Conservation (phyloP, 2,113 vertebrate species). For the Silurus asotus region DNA sequence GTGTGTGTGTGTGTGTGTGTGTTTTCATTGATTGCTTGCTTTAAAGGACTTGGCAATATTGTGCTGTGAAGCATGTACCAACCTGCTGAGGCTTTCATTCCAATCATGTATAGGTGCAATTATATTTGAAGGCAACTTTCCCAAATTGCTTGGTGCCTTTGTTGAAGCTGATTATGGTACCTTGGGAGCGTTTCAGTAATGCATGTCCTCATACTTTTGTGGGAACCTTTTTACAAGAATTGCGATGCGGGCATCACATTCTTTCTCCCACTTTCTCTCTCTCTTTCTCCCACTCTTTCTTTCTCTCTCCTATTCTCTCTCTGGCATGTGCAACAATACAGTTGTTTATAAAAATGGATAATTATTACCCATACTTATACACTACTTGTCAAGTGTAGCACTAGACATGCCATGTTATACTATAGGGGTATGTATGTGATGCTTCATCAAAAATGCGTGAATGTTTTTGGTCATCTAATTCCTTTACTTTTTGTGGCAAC, state of each 20-base stretch:
- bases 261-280: not conserved
- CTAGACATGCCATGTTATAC: too few species aligned
- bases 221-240: constrained; percentile 10
- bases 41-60: constrained; percentile 19
- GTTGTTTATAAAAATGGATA: not conserved
- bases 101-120: constrained; percentile 28
- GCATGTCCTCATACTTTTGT: constrained; percentile 9
- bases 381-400: not conserved
- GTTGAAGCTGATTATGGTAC: constrained; percentile 26
- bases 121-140: constrained; percentile 6
- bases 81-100: constrained; percentile 23
- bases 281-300: not conserved
- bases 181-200: constrained; percentile 34
- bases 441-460: not conserved
- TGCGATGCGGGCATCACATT: not conserved
- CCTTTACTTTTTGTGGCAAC: not conserved
- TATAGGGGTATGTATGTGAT: not conserved
- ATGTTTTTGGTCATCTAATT: not conserved
- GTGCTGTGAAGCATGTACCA: not conserved
- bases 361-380: not conserved
- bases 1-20: not conserved
- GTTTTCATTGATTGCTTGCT: constrained; percentile 23
- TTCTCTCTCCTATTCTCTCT: not conserved
- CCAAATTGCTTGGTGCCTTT: constrained; percentile 37
- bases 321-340: not conserved